Base-by-base conservation (phyloP, 2,113 vertebrate genomes). In the Misgurnus mizolepis region DNA sequence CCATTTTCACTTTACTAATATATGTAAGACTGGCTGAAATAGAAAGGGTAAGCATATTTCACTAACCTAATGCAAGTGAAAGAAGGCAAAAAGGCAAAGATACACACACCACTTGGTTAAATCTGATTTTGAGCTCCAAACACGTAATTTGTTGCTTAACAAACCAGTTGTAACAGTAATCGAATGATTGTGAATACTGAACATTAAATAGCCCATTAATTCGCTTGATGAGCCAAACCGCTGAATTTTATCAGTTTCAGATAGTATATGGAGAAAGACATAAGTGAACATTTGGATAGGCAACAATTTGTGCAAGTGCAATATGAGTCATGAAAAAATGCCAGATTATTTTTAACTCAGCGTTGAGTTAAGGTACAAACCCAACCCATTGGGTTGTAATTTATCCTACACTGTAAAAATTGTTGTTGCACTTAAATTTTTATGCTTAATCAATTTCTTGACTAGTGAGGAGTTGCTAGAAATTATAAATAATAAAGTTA, bases 1-100 rank as follows among this genome's bases (percentile, higher is more conserved):
- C 79, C 70, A 18, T 66, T 41, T 34, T 22, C 22, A 22, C 22
- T 75, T 50, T 61, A n/a, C 34, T 40, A 9, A 50, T 74, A 77
- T 74, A 71, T 41, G 9, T 49, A 65, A 17, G 49, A 18, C 66
- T 67, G 41, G 7, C 27, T 34, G 27, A 34, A 34, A 34, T 34
- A 34, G 27, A 34, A 34, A 34, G 27, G 27, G 27, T 41, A 65
- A 79, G 49, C 17, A 81, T 55, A 56, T 40, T 71, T 56, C 14
- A n/a, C 14, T 17, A 7, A 71, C 14, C 6, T 71, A 50, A 50
- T 69, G 67, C 18, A 45, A 45, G 43, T 34, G 27, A 34, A 34
- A 34, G 3, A 34, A 34, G 10, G 45, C 7, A 47, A 47, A 47
- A 47, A 47, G 7, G 10, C 45, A 7, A 56, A 56, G 15, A 10